phyloP scores from a whole-genome alignment of 2,113 vertebrate species.

The Phylloscopus trochilus region DNA sequence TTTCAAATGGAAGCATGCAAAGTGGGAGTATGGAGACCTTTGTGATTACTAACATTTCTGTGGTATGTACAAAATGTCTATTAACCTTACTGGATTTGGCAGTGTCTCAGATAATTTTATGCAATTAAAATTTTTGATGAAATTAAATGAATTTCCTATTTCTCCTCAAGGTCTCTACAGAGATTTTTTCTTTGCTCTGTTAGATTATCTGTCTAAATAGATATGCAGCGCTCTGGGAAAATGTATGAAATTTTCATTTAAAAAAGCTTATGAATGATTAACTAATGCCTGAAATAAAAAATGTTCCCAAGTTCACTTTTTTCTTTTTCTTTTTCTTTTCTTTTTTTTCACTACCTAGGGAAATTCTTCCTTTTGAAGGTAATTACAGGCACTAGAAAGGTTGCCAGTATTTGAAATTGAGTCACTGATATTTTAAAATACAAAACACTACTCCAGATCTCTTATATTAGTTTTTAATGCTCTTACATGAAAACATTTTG shows the following conservation, averaged over 20 bases:
- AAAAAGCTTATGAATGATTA: background rate
- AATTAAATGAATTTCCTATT: background rate
- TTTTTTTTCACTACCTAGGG: background rate
- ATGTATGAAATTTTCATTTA: background rate
- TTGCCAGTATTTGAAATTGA: background rate
- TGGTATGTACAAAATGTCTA: background rate
- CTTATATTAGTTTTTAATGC: background rate
- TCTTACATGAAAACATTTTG: background rate
- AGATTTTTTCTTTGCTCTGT: background rate
- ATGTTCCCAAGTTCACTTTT: background rate
- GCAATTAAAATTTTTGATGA: background rate
- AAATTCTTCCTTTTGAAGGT: background rate
- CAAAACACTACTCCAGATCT: background rate
- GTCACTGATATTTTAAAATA: background rate
- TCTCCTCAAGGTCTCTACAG: background rate
- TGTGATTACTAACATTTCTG: background rate
- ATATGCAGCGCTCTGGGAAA: background rate
- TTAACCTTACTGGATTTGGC: background rate
- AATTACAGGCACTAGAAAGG: background rate
- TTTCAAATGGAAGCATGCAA: background rate
- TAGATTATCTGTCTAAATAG: background rate
- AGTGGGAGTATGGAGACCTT: background rate
- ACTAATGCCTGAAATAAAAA: background rate
- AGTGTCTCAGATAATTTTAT: background rate
- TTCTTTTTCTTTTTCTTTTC: background rate